Conservation (phyloP, 2,888 invertebrate species). For the Erebia aethiops region DNA sequence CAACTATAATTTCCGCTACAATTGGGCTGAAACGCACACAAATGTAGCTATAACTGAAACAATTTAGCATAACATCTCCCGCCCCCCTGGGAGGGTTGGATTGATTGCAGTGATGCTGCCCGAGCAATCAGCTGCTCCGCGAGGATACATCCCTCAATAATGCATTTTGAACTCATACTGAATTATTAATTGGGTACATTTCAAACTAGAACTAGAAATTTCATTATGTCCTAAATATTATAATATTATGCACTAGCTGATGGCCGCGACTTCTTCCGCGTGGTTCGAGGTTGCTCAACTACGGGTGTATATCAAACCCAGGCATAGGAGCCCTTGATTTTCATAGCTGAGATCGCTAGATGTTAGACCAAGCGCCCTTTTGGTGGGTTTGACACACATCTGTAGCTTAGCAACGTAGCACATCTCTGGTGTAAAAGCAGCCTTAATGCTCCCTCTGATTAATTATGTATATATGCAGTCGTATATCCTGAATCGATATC, state of each 20-base stretch:
- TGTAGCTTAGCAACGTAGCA: too few relatives aligned
- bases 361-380: too few relatives aligned
- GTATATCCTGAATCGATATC: constrained; percentile 19
- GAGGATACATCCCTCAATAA: neutral
- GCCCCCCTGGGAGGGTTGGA: neutral
- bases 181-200: neutral
- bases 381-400: too few relatives aligned
- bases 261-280: too few relatives aligned
- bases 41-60: constrained; percentile 7
- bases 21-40: neutral
- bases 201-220: neutral
- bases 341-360: too few relatives aligned
- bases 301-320: too few relatives aligned
- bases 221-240: too few relatives aligned
- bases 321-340: too few relatives aligned
- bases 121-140: neutral
- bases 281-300: too few relatives aligned
- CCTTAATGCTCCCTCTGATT: neutral
- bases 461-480: constrained; percentile 17
- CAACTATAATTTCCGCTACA: too few relatives aligned
- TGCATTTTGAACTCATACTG: constrained; percentile 1
- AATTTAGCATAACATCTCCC: neutral
- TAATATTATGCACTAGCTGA: too few relatives aligned
- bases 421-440: too few relatives aligned
- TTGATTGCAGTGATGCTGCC: neutral